These are phyloP conservation scores for Meteorus cinctellus DNA, from an alignment of 2,888 invertebrate species.

Conservation along the genomic window DNA sequence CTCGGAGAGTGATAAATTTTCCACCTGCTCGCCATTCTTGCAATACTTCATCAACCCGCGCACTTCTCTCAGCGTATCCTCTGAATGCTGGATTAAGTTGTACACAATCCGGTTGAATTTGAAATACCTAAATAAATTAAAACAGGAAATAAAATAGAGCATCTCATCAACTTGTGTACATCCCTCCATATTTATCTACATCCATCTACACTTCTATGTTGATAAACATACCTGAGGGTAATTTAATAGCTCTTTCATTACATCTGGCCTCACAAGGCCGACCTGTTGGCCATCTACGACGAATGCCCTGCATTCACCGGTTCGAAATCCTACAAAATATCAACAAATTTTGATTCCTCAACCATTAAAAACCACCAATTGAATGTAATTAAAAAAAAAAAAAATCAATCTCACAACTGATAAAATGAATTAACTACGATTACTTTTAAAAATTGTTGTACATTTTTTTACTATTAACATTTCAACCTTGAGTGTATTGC, in stretches of 20 bases:
- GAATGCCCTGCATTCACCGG: slow-evolving; percentile 89
- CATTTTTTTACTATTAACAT: background rate
- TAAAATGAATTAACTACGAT: background rate
- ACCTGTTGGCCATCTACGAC: slow-evolving; percentile 92
- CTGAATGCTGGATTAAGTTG: slow-evolving; percentile 91
- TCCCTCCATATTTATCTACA: background rate
- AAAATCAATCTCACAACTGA: background rate
- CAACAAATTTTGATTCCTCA: slow-evolving; percentile 14
- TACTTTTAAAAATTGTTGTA: background rate
- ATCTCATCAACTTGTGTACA: background rate
- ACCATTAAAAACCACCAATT: background rate
- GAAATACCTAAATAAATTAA: slow-evolving; percentile 78
- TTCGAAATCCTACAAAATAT: slow-evolving; percentile 79
- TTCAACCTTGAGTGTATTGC: slow-evolving; percentile 2
- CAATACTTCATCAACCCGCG: slow-evolving; percentile 85
- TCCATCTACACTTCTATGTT: slow-evolving; percentile 2
- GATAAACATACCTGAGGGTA: slow-evolving; percentile 83
- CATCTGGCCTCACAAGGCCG: slow-evolving; percentile 89
- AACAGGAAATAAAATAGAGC: slow-evolving; percentile 10
- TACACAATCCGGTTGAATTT: slow-evolving; percentile 82
- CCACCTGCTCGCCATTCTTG: slow-evolving; percentile 84
- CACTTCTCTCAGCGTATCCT: slow-evolving; percentile 88
- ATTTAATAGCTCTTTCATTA: slow-evolving; percentile 85
- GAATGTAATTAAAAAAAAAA: too few species aligned
- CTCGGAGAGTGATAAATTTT: slow-evolving; percentile 86